Evolutionary conservation across 2,797 vertebrate genomes (phyloP).

Genomic region (Nannoperca obscura): DNA sequence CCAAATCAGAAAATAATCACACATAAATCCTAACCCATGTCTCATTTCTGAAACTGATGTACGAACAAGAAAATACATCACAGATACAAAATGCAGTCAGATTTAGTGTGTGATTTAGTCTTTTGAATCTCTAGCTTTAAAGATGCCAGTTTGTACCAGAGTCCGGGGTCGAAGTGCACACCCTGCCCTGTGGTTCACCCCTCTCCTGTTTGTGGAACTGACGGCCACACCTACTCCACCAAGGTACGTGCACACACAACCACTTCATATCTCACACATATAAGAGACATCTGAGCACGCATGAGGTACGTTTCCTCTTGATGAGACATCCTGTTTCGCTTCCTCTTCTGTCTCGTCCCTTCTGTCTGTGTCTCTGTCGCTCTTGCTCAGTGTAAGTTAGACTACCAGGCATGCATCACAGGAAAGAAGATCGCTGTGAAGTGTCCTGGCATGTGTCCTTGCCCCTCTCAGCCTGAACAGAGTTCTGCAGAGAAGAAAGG

Average conservation of each 20-base stretch:
- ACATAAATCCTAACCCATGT: conserved; percentile 68
- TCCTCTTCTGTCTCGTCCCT: conserved; percentile 45
- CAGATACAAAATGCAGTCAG: conserved; percentile 15
- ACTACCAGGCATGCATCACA: conserved; percentile 95
- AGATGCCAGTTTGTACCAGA: conserved; percentile 89
- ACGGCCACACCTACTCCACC: conserved; percentile 93
- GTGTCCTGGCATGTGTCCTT: conserved; percentile 93
- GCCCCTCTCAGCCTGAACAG: conserved; percentile 82
- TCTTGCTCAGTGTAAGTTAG: conserved; percentile 92
- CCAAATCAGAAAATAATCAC: conserved; percentile 71
- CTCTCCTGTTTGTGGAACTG: conserved; percentile 93
- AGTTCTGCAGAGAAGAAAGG: conserved; percentile 89
- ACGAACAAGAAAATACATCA: conserved; percentile 28
- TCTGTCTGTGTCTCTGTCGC: conserved; percentile 34
- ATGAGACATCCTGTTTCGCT: conserved; percentile 45
- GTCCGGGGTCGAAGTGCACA: conserved; percentile 88
- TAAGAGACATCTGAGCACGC: conserved; percentile 5
- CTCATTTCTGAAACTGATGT: conserved; percentile 54
- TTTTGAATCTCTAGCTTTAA: conserved; percentile 87
- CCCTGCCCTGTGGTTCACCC: conserved; percentile 91
- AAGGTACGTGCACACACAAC: conserved; percentile 84
- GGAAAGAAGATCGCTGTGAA: conserved; percentile 93
- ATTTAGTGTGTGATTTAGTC: not conserved
- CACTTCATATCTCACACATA: not conserved
- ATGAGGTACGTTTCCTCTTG: conserved; percentile 22